Base-by-base conservation (phyloP, 2,113 vertebrate genomes). In the Bubo blakistoni region DNA sequence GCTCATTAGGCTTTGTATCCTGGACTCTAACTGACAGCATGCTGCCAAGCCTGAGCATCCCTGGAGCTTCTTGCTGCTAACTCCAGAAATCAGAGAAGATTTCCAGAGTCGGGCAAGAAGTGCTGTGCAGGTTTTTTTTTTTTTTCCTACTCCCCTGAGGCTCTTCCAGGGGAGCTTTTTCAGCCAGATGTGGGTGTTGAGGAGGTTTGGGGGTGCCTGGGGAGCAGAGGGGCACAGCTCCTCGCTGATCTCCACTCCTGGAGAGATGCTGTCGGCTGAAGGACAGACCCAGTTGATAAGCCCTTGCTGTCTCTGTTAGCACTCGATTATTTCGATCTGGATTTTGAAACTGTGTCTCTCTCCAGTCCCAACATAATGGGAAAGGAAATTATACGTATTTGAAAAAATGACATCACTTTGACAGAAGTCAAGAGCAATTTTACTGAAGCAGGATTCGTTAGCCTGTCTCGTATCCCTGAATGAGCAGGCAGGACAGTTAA, bases 311-410 rank as follows among this genome's bases (percentile, higher is more conserved):
- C 18, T 80, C 81, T 26, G 55, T 46, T 86, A 51, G 9, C 0
- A 0, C 67, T 93, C 4, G 2, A 47, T 83, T 51, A 40, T 51
- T 89, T 27, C 4, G 3, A n/a, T 71, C 55, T 81, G 38, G 51
- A 47, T 92, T 86, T 88, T 92, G 88, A 78, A 79, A 66, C 34
- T 7, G 1, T 1, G 2, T 85, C 71, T 77, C n/a, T 77, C 79
- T 69, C 42, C 79, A 54, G 70, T 21, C 63, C 82, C 67, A 44
- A 44, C 27, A 57, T 32, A 76, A 83, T 32, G 26, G 66, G 69
- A 92, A 80, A 81, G 87, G 74, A 95, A 95, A 95, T 88, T 51
- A 77, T 73, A 55, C 1, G 6, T 93, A 34, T 95, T 86, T 90
- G 92, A 80, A 81, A 93, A 95, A 73, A 88, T 78, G 67, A 16